A percentile compares a stretch with the other conserved stretches of the same genome.
Conservation (phyloP, 2,888 invertebrate genomes). For the Oscheius sp. region DNA sequence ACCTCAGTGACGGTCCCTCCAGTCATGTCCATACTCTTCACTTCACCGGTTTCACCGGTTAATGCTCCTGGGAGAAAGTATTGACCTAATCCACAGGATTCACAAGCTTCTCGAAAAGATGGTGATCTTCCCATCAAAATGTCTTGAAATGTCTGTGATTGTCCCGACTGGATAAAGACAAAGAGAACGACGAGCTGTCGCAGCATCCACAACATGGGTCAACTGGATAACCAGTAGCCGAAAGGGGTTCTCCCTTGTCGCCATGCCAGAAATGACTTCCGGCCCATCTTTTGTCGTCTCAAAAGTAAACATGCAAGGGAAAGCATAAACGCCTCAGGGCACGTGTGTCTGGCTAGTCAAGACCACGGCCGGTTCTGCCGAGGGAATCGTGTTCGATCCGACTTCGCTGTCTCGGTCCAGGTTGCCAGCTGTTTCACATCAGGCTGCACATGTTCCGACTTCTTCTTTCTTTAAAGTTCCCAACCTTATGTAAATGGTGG, state of each 20-base stretch:
- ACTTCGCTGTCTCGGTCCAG: background rate
- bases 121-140: background rate
- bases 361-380: slow-evolving; percentile 19
- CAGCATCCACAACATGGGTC: background rate
- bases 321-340: slow-evolving; percentile 27
- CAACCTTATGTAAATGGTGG: slow-evolving; percentile 11
- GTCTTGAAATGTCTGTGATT: background rate
- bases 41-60: background rate
- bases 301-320: slow-evolving; percentile 21
- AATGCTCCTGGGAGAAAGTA: background rate
- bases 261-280: background rate
- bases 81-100: background rate
- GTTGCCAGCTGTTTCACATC: slow-evolving; percentile 28
- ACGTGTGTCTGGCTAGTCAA: slow-evolving; percentile 19
- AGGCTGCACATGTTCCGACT: background rate
- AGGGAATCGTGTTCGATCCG: background rate
- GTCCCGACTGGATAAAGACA: background rate
- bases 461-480: background rate
- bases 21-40: background rate
- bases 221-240: background rate
- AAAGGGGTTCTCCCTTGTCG: background rate
- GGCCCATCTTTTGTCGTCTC: slow-evolving; percentile 5
- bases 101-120: background rate
- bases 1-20: too few species aligned
- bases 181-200: background rate